phyloP scores from a whole-genome alignment of 2,797 vertebrate genomes.

The Chiroxiphia lanceolata region DNA sequence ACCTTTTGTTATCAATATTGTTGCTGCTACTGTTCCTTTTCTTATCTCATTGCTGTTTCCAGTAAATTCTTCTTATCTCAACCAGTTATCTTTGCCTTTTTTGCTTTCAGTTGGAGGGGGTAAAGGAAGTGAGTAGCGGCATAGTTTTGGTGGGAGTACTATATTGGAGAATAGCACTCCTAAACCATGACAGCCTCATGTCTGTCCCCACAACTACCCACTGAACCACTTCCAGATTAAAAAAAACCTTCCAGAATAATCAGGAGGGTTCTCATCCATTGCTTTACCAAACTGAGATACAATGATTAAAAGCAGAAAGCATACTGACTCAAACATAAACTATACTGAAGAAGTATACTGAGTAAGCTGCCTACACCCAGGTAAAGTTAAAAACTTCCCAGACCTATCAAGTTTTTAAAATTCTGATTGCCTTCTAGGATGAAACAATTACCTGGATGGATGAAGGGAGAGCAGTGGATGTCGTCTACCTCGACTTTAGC shows the following conservation, averaged over 20 bases:
- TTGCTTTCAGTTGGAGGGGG: not conserved
- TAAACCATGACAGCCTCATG: not conserved
- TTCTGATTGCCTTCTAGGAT: not conserved
- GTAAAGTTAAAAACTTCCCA: not conserved
- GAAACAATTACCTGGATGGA: not conserved
- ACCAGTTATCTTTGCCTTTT: not conserved
- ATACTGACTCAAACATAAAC: not conserved
- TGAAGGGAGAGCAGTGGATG: not conserved
- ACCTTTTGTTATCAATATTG: not conserved
- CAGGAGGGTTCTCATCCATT: not conserved
- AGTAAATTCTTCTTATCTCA: not conserved
- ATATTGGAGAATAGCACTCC: not conserved
- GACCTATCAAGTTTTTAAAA: not conserved
- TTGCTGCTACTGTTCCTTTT: not conserved
- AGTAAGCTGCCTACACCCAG: not conserved
- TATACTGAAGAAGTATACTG: not conserved
- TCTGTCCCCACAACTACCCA: not conserved
- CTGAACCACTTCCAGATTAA: not conserved
- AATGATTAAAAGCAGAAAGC: not conserved
- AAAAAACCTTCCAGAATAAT: not conserved
- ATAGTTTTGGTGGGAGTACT: not conserved
- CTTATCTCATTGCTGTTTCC: not conserved
- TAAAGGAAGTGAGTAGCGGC: not conserved
- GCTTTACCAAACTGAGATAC: not conserved
- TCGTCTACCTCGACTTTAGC: not conserved